A percentile compares a stretch with the other conserved stretches of the same genome.
These are phyloP conservation scores for Eumeta japonica DNA, from an alignment of 1,140 invertebrate genomes.

Conservation along the genomic window DNA sequence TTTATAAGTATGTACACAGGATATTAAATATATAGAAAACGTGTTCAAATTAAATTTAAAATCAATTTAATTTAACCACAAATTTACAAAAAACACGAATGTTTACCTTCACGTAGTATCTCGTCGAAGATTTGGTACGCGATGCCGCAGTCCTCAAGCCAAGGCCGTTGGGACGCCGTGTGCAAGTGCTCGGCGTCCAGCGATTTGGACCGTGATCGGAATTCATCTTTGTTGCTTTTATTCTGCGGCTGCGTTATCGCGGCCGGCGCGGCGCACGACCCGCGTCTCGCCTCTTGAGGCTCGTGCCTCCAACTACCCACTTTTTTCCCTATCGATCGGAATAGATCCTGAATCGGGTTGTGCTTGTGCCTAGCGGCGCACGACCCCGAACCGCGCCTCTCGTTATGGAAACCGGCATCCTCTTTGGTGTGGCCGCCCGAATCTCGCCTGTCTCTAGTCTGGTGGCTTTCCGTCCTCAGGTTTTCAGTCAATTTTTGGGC, in stretches of 20 bases:
- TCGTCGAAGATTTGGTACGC: conserved; percentile 80
- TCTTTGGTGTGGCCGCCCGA: no score
- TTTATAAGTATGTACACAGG: no score
- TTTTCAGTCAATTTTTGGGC: conserved; percentile 51
- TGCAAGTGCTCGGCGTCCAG: conserved; percentile 65
- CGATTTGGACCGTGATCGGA: conserved; percentile 73
- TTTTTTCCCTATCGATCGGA: conserved; percentile 69
- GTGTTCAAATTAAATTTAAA: no score
- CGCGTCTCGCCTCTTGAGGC: conserved; percentile 59
- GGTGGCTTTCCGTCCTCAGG: conserved; percentile 13
- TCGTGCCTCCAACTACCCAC: conserved; percentile 65
- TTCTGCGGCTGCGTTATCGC: conserved; percentile 44
- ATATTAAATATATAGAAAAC: no score
- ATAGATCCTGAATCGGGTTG: conserved; percentile 70
- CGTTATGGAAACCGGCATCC: conserved; percentile 6
- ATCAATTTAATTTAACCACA: no score
- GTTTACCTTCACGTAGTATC: conserved; percentile 80
- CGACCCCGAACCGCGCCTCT: conserved; percentile 29
- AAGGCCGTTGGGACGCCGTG: conserved; percentile 28
- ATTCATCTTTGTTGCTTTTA: conserved; percentile 60
- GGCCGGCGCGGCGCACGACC: conserved; percentile 53
- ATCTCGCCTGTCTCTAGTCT: conserved; percentile 24
- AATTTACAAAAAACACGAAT: no score
- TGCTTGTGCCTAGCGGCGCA: conserved; percentile 56
- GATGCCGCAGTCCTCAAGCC: conserved; percentile 69